Base-by-base conservation (phyloP, 2,113 vertebrate species). In the Actenoides lindsayi region DNA sequence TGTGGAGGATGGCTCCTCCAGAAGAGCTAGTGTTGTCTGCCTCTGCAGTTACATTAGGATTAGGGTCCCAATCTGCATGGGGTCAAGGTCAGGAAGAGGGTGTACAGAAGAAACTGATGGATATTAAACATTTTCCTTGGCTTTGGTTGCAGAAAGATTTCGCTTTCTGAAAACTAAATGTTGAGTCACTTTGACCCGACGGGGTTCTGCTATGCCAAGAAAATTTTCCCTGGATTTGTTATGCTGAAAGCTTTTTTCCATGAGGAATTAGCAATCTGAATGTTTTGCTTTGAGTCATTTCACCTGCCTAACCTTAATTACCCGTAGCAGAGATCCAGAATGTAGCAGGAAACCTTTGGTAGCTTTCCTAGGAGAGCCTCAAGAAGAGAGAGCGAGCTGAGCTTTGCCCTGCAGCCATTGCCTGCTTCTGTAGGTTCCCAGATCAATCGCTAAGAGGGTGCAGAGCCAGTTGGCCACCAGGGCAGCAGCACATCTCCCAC, bases 381-480 rank as follows among this genome's bases (percentile, higher is more conserved):
- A 51, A 90, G 87, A 83, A 86, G 62, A 69, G 30, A 51, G 5
- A 13, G n/a, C n/a, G 16, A 75, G 57, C 39, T 59, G 74, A 90
- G 82, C 84, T 96, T 81, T 94, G 78, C 87, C 92, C 59, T 94
- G 83, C 31, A 74, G 93, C 86, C 77, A 77, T 83, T 81, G 63
- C 74, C 86, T 83, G 28, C 70, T 75, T 89, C 92, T 70, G 9
- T 39, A 5, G 27, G 33, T 83, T 83, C 54, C 88, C 63, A 96
- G 85, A 96, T 97, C 95, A 95, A 79, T 80, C 89, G 62, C 83
- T 80, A 71, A 92, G 89, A 85, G 68, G 56, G 90, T 94, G 87
- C 89, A 80, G 85, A 97, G 86, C 82, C 94, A 59, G 67, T 9
- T 80, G 95, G 77, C 95, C 93, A 93, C 88, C 84, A 95, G 93